These are phyloP conservation scores for Hoplodrina ambigua DNA, from an alignment of 2,888 invertebrate genomes.

Conservation along the genomic window DNA sequence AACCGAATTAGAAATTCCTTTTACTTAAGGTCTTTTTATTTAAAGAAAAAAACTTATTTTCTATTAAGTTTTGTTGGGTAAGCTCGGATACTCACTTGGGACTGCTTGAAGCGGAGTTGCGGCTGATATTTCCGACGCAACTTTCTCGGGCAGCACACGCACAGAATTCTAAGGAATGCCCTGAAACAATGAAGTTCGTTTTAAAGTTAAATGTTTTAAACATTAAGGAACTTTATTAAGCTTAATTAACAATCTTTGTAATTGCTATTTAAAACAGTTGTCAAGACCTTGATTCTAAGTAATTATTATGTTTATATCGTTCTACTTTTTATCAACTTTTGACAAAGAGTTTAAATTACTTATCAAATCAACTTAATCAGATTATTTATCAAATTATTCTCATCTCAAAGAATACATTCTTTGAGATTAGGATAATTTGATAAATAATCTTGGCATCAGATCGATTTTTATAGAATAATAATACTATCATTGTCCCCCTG, in stretches of 20 bases:
- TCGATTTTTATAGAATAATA: too few species aligned
- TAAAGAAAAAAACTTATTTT: conserved; percentile 69
- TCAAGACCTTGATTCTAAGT: not conserved
- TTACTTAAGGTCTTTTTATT: conserved; percentile 45
- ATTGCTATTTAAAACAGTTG: conserved; percentile 3
- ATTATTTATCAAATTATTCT: too few species aligned
- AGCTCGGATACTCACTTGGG: conserved; percentile 91
- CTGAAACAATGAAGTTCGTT: conserved; percentile 90
- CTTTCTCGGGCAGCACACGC: conserved; percentile 96
- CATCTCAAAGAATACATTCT: too few species aligned
- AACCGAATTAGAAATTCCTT: conserved; percentile 59
- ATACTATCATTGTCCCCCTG: too few species aligned
- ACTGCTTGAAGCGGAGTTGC: conserved; percentile 95
- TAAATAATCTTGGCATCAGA: too few species aligned
- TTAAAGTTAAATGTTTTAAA: conserved; percentile 28
- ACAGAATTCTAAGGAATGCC: conserved; percentile 97
- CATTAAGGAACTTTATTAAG: conserved; percentile 21
- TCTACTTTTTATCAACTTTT: not conserved
- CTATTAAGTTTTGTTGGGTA: conserved; percentile 37
- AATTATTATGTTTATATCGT: too few species aligned
- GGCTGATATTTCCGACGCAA: conserved; percentile 95
- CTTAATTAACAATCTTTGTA: not conserved
- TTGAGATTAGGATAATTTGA: not conserved
- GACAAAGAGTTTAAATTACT: too few species aligned
- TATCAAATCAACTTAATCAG: too few species aligned